A percentile compares a stretch with the other conserved stretches of the same genome.
phyloP scores from a whole-genome alignment of 2,113 vertebrate genomes.

The Gorsachius goisagi region DNA sequence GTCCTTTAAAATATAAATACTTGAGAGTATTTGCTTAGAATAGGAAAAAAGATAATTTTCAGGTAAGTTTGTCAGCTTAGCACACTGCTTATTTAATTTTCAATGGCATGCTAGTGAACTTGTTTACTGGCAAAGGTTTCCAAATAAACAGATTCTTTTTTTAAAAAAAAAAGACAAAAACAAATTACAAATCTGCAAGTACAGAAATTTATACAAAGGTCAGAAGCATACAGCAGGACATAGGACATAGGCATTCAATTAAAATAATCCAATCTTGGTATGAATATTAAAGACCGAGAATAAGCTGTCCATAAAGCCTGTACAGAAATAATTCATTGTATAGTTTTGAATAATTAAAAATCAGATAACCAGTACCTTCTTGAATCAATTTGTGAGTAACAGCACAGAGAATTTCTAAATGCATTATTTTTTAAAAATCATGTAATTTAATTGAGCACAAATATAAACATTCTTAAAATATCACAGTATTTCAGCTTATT shows the following conservation, averaged over 20 bases:
- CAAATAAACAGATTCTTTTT: background rate
- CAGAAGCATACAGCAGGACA: background rate
- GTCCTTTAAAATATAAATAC: background rate
- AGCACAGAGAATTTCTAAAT: background rate
- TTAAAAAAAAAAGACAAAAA: background rate
- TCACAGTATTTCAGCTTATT: background rate
- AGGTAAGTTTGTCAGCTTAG: background rate
- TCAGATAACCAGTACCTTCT: background rate
- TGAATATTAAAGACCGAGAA: background rate
- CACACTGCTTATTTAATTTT: background rate
- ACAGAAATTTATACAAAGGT: background rate
- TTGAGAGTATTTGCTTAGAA: background rate
- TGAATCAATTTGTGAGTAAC: background rate
- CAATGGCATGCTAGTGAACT: background rate
- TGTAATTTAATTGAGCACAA: background rate
- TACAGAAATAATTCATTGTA: background rate
- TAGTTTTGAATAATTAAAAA: conserved; percentile 22
- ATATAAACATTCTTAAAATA: background rate
- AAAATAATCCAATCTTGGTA: background rate
- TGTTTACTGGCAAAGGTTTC: background rate
- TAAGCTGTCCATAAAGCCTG: background rate
- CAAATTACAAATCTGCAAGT: background rate
- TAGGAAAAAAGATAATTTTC: background rate
- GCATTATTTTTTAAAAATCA: background rate
- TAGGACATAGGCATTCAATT: background rate